Percentiles rank a stretch among this genome's conserved stretches.
Conservation (phyloP, 2,888 invertebrate species). For the Drosophila birchii region DNA sequence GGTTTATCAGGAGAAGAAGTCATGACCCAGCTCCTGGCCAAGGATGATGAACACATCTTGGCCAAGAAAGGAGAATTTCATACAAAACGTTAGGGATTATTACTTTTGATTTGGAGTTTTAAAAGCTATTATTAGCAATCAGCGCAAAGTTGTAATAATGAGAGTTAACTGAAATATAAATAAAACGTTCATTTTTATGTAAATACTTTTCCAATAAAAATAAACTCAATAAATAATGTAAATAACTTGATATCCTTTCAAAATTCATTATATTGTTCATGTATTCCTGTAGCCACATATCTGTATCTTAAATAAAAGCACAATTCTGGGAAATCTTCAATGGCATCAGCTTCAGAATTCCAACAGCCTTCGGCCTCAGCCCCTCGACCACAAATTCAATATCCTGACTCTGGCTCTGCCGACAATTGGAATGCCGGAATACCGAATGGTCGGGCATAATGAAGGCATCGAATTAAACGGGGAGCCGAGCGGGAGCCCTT, state of each 20-base stretch:
- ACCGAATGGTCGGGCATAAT: slow-evolving; percentile 32
- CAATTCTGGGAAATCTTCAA: slow-evolving; percentile 7
- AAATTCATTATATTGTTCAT: neutral
- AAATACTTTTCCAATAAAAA: neutral
- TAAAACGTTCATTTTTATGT: neutral
- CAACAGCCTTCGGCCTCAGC: slow-evolving; percentile 6
- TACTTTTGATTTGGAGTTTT: neutral
- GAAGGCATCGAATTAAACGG: slow-evolving; percentile 39
- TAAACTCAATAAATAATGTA: neutral
- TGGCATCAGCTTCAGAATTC: slow-evolving; percentile 24
- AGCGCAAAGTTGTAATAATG: neutral
- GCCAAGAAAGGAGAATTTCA: neutral
- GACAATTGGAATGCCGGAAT: slow-evolving; percentile 35
- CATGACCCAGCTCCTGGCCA: slow-evolving; percentile 4
- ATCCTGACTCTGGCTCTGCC: slow-evolving; percentile 25
- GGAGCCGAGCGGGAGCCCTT: slow-evolving; percentile 39
- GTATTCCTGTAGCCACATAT: neutral
- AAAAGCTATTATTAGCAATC: slow-evolving; percentile 1
- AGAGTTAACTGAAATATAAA: too few species aligned
- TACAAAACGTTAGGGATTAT: neutral
- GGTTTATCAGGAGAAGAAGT: slow-evolving; percentile 53
- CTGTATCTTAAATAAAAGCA: neutral
- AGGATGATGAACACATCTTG: slow-evolving; percentile 11
- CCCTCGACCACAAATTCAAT: slow-evolving; percentile 35
- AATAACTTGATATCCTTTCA: neutral